phyloP scores from a whole-genome alignment of 2,888 invertebrate genomes.

The Antheraea yamamai region DNA sequence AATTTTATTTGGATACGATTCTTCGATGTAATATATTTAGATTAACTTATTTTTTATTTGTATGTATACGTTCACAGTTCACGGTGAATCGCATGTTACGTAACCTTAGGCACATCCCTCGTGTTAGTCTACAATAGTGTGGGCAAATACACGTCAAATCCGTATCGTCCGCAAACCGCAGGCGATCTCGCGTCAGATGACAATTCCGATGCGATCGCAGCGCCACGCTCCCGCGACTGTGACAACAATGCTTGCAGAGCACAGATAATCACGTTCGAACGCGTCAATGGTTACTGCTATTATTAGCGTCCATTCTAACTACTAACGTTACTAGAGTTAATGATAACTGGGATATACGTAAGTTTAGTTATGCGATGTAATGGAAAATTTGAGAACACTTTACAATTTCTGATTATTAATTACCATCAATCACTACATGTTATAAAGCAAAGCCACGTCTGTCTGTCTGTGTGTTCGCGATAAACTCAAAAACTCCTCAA shows the following conservation, averaged over 20 bases:
- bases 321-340: not conserved
- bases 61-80: not conserved
- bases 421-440: too few species aligned
- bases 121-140: not conserved
- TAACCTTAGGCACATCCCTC: not conserved
- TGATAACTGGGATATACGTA: too few species aligned
- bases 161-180: constrained; percentile 5
- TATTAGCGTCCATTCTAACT: not conserved
- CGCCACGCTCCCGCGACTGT: not conserved
- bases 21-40: not conserved
- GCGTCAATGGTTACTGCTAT: not conserved
- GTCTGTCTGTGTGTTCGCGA: too few species aligned
- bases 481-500: too few species aligned
- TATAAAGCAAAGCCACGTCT: too few species aligned
- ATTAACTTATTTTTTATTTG: not conserved
- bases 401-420: too few species aligned
- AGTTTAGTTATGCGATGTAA: too few species aligned
- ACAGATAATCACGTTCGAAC: not conserved
- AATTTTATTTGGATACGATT: too few species aligned
- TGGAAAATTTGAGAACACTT: too few species aligned
- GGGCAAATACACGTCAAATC: not conserved
- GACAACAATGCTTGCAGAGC: not conserved
- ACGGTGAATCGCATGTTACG: not conserved
- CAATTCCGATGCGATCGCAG: not conserved
- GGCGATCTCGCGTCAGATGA: not conserved